Percentiles rank a stretch among this genome's conserved stretches.
Conservation (phyloP, 2,797 vertebrate genomes). For the Gallirallus australis region DNA sequence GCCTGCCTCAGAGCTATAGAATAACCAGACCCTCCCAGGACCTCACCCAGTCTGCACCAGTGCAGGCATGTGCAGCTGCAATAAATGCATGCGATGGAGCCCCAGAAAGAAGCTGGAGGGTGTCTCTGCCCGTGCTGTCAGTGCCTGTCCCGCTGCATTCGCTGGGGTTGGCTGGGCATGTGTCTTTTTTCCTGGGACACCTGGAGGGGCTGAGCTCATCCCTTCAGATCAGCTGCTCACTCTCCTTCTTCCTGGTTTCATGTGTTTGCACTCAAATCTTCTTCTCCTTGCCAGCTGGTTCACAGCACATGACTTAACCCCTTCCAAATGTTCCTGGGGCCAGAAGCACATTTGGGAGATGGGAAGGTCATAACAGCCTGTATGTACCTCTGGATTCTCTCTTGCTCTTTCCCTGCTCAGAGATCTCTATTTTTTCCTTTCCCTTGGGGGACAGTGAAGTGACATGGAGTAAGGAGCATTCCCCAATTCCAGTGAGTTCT, state of each 20-base stretch:
- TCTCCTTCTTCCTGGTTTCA: not conserved
- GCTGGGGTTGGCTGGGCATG: fast-evolving
- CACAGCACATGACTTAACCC: not conserved
- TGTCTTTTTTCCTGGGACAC: not conserved
- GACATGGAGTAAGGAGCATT: not conserved
- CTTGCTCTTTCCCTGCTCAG: not conserved
- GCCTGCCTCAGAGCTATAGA: not conserved
- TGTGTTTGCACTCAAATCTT: not conserved
- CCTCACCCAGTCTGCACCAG: not conserved
- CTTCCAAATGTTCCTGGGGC: not conserved
- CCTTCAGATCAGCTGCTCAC: not conserved
- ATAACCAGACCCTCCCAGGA: not conserved
- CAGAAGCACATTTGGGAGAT: not conserved
- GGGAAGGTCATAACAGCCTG: not conserved
- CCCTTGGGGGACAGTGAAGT: not conserved
- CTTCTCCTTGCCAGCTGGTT: not conserved
- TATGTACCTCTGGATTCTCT: not conserved
- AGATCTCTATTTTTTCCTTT: not conserved
- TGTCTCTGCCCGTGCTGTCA: not conserved
- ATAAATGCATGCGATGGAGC: not conserved
- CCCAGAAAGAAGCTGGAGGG: not conserved
- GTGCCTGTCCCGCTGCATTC: not conserved
- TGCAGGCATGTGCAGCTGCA: not conserved
- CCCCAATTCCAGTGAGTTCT: not conserved
- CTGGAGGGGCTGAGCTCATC: slow-evolving; percentile 12